Conservation (phyloP, 92 coral and sea anemone species). For the Diadumene lineata region DNA sequence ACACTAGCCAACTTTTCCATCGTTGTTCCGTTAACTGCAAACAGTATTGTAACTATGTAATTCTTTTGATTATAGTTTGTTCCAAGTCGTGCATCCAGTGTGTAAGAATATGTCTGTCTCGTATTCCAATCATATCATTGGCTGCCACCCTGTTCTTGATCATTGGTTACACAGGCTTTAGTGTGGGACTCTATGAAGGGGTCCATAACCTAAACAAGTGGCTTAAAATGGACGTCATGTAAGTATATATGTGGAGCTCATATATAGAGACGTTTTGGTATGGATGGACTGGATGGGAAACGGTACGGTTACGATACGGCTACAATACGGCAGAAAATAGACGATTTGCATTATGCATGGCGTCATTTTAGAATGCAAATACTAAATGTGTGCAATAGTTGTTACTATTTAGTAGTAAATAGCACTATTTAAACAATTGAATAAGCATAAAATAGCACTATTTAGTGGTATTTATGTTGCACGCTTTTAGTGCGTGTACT, state of each 20-base stretch:
- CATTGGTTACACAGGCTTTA: slow-evolving; percentile 84
- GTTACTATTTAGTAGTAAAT: no score
- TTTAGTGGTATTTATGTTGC: slow-evolving; percentile 71
- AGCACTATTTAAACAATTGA: no score
- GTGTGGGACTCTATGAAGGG: slow-evolving; percentile 77
- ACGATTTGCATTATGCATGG: no score
- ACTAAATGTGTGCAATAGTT: no score
- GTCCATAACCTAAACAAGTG: slow-evolving; percentile 72
- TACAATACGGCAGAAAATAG: no score
- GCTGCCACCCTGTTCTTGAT: slow-evolving; percentile 75
- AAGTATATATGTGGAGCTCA: slow-evolving; percentile 35
- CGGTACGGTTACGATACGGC: not conserved
- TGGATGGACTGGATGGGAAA: not conserved
- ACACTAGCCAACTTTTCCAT: no score
- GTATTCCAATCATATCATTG: slow-evolving; percentile 78
- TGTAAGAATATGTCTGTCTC: slow-evolving; percentile 80
- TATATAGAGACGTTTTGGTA: not conserved
- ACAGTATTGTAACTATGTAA: not conserved
- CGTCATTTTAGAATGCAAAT: no score
- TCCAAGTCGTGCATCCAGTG: slow-evolving; percentile 80
- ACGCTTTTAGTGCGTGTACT: slow-evolving; percentile 74
- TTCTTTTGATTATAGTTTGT: slow-evolving; percentile 59
- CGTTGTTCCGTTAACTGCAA: not conserved
- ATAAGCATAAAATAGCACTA: no score
- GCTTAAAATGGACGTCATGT: slow-evolving; percentile 89